Percentiles rank a stretch among this genome's conserved stretches.
These are phyloP conservation scores for Tridacna crocea DNA, from an alignment of 2,888 invertebrate genomes.

Conservation along the genomic window DNA sequence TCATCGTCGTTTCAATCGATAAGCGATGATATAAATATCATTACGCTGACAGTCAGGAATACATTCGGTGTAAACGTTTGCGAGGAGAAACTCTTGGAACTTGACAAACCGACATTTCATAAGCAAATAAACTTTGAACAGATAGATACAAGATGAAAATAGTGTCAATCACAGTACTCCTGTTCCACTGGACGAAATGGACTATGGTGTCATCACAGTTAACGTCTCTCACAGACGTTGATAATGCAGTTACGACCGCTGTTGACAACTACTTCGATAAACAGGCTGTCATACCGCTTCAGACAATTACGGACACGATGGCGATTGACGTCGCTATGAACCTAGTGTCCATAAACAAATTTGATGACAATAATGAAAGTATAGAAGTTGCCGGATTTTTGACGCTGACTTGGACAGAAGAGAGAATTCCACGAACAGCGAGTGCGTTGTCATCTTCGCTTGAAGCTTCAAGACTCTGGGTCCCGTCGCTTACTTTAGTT, in stretches of 20 bases:
- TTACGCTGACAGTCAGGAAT: too few relatives aligned
- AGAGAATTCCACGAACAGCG: conserved; percentile 27
- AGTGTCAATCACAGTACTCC: too few relatives aligned
- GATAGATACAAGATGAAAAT: too few relatives aligned
- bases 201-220: neutral
- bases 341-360: conserved; percentile 28
- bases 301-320: conserved; percentile 29
- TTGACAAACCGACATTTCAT: too few relatives aligned
- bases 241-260: neutral
- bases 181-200: neutral
- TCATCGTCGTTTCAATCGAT: neutral
- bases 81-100: neutral
- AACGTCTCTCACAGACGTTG: conserved; percentile 19
- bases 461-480: conserved; percentile 31
- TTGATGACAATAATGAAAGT: conserved; percentile 32
- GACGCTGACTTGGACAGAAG: conserved; percentile 38
- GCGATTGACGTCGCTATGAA: conserved; percentile 32
- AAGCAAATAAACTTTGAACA: too few relatives aligned
- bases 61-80: neutral
- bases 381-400: conserved; percentile 34
- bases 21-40: too few relatives aligned
- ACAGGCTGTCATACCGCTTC: conserved; percentile 26
- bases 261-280: conserved; percentile 34
- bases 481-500: conserved; percentile 25
- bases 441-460: conserved; percentile 23